Evolutionary conservation across 2,797 vertebrate genomes (phyloP).

Genomic region (Arremon brunneinucha): DNA sequence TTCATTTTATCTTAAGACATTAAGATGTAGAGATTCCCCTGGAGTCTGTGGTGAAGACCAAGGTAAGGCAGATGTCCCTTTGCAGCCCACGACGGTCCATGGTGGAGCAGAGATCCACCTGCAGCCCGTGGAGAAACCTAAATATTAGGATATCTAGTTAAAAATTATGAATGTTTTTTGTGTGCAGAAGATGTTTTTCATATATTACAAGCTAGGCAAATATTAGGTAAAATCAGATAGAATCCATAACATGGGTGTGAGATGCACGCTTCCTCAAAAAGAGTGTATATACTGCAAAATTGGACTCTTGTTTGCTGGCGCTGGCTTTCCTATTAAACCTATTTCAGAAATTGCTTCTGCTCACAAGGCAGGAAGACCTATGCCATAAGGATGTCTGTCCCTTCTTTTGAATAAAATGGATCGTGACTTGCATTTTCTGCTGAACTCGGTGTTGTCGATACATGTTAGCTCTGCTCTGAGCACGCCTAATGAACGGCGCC

Average conservation of each 20-base stretch:
- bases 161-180: background rate
- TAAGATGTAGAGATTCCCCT: background rate
- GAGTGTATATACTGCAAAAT: background rate
- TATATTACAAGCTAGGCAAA: background rate
- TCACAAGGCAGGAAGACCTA: background rate
- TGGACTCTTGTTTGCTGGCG: background rate
- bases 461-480: background rate
- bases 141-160: background rate
- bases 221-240: background rate
- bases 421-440: background rate
- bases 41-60: fast-evolving
- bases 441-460: background rate
- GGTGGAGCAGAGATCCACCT: background rate
- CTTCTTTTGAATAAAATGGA: background rate
- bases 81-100: background rate
- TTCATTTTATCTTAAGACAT: background rate
- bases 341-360: background rate
- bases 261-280: background rate
- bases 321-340: background rate
- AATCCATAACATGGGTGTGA: background rate
- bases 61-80: background rate
- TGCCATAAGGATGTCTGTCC: background rate
- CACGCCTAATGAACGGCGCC: background rate
- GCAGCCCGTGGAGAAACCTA: background rate
- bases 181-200: background rate